A percentile compares a stretch with the other conserved stretches of the same genome.
These are phyloP conservation scores for Podilymbus podiceps DNA, from an alignment of 2,113 vertebrate genomes.

Conservation along the genomic window DNA sequence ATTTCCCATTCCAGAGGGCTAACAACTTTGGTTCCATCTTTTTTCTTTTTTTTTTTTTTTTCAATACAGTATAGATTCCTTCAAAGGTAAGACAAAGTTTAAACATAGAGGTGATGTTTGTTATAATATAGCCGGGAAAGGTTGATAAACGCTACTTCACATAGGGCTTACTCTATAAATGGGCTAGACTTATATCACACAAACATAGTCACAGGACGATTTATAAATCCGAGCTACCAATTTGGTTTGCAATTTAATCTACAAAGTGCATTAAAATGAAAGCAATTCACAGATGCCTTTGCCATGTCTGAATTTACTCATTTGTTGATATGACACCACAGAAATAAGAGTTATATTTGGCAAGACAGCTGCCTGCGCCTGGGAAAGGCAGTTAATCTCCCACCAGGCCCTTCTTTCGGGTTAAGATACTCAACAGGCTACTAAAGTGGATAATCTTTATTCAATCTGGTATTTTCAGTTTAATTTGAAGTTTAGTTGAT, in stretches of 20 bases:
- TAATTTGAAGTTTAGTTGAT: not conserved
- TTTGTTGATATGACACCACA: not conserved
- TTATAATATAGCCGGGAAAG: not conserved
- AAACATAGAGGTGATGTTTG: not conserved
- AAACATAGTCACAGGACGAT: not conserved
- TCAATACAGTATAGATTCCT: not conserved
- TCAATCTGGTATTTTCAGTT: not conserved
- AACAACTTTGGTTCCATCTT: not conserved
- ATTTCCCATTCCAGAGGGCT: not conserved
- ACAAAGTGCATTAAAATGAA: not conserved
- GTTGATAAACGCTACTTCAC: not conserved
- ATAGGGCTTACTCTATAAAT: not conserved
- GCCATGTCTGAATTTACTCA: not conserved
- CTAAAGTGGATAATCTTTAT: not conserved
- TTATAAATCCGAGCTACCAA: not conserved
- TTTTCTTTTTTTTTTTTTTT: not conserved
- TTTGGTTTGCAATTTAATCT: not conserved
- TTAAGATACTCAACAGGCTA: not conserved
- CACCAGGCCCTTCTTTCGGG: not conserved
- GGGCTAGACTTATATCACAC: not conserved
- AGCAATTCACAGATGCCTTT: not conserved
- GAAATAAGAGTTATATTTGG: not conserved
- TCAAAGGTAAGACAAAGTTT: not conserved
- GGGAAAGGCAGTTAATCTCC: not conserved
- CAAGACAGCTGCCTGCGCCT: rapidly evolving